phyloP scores from a whole-genome alignment of 2,113 vertebrate genomes.

The Notiomystis cincta region DNA sequence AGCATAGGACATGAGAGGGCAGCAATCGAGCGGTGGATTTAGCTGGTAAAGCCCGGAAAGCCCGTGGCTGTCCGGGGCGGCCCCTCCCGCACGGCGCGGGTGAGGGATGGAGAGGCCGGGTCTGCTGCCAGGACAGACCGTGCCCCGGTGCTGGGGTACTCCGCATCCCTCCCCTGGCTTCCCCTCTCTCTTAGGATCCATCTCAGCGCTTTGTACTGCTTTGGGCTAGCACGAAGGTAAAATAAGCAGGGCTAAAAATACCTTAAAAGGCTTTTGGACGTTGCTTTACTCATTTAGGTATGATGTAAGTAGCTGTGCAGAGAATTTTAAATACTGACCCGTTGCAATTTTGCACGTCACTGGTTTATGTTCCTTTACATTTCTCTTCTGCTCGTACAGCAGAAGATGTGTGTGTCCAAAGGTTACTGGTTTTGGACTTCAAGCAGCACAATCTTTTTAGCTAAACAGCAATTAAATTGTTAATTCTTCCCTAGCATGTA shows the following conservation, averaged over 20 bases:
- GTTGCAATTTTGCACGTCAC: not conserved
- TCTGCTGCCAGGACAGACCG: not conserved
- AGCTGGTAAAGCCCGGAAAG: not conserved
- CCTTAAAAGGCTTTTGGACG: not conserved
- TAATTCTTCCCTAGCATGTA: not conserved
- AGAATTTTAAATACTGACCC: slow-evolving; percentile 29
- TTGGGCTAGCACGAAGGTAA: not conserved
- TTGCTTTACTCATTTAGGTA: not conserved
- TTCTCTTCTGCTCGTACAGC: not conserved
- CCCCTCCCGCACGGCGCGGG: not conserved
- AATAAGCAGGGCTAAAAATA: slow-evolving; percentile 48
- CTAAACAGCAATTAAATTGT: not conserved
- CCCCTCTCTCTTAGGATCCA: not conserved
- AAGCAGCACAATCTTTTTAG: not conserved
- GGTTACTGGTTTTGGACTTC: not conserved
- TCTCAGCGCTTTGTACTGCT: not conserved
- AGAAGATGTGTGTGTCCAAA: not conserved
- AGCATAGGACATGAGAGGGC: slow-evolving; percentile 68
- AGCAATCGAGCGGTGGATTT: slow-evolving; percentile 57
- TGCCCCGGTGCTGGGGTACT: not conserved
- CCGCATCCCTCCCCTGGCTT: not conserved
- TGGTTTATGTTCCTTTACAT: not conserved
- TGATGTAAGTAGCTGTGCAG: not conserved
- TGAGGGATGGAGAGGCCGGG: not conserved
- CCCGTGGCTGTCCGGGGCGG: not conserved